Conservation (phyloP, 35 echinoderm and acorn worm species). For the Ophiothrix spiculata region DNA sequence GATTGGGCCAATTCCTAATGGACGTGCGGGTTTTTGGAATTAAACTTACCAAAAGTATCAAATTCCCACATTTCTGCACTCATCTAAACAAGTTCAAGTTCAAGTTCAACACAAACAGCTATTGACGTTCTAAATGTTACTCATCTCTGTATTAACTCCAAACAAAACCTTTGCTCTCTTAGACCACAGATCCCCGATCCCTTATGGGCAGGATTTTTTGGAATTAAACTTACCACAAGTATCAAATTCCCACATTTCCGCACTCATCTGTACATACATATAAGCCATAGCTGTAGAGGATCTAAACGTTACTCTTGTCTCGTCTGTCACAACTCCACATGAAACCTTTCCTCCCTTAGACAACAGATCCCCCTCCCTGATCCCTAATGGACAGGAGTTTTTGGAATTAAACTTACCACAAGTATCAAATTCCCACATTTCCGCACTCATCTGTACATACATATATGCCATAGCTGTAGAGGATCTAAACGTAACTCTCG, state of each 20-base stretch:
- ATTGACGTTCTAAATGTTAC: slow-evolving; percentile 85
- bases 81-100: slow-evolving; percentile 86
- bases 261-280: slow-evolving; percentile 92
- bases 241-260: slow-evolving; percentile 99
- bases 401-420: slow-evolving; percentile 89
- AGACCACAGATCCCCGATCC: slow-evolving; percentile 75
- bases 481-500: slow-evolving; percentile 75
- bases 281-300: slow-evolving; percentile 88
- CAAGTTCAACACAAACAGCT: no score
- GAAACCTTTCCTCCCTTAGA: slow-evolving; percentile 63
- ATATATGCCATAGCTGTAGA: slow-evolving; percentile 88
- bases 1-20: no score
- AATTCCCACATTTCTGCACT: slow-evolving; percentile 98
- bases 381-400: no score
- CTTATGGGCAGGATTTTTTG: no score
- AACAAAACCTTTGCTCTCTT: slow-evolving; percentile 62
- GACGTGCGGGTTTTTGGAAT: no score
- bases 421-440: slow-evolving; percentile 98
- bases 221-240: slow-evolving; percentile 83
- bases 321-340: slow-evolving; percentile 71
- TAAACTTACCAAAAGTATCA: slow-evolving; percentile 87
- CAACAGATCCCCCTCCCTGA: slow-evolving; percentile 72
- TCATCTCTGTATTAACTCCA: slow-evolving; percentile 56
- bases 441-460: slow-evolving; percentile 91
- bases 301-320: slow-evolving; percentile 77